phyloP scores from a whole-genome alignment of 2,888 invertebrate genomes.

The Hypolimnas misippus region DNA sequence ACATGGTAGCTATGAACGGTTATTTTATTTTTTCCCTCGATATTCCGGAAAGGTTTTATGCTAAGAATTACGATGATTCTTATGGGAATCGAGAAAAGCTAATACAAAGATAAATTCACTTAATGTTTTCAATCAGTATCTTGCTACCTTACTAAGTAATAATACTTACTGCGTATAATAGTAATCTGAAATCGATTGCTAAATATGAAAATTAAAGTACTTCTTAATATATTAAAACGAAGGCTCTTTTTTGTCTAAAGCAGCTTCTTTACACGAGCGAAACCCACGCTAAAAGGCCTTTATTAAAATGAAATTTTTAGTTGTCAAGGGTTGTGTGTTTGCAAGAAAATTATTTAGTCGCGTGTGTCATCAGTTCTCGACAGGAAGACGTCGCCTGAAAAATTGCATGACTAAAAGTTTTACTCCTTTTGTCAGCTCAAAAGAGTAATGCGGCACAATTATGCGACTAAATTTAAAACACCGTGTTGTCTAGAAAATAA shows the following conservation, averaged over 20 bases:
- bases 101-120: too few species aligned
- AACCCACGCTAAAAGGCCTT: neutral
- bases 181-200: neutral
- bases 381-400: conserved; percentile 41
- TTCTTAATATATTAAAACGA: neutral
- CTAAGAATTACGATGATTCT: neutral
- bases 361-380: conserved; percentile 40
- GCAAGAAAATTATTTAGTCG: conserved; percentile 22
- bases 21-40: too few species aligned
- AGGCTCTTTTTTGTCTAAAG: neutral
- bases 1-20: neutral
- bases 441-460: conserved; percentile 40
- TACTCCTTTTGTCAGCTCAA: conserved; percentile 39
- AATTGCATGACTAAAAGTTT: conserved; percentile 42
- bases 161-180: too few species aligned
- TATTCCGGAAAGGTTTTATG: conserved; percentile 6
- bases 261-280: neutral
- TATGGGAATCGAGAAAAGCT: neutral
- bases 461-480: conserved; percentile 38
- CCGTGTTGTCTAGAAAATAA: conserved; percentile 26
- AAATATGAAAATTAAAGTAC: neutral
- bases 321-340: conserved; percentile 10
- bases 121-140: too few species aligned
- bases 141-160: too few species aligned
- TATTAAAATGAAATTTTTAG: conserved; percentile 7